phyloP scores from a whole-genome alignment of 1,140 invertebrate genomes.

The Trichogramma pretiosum region DNA sequence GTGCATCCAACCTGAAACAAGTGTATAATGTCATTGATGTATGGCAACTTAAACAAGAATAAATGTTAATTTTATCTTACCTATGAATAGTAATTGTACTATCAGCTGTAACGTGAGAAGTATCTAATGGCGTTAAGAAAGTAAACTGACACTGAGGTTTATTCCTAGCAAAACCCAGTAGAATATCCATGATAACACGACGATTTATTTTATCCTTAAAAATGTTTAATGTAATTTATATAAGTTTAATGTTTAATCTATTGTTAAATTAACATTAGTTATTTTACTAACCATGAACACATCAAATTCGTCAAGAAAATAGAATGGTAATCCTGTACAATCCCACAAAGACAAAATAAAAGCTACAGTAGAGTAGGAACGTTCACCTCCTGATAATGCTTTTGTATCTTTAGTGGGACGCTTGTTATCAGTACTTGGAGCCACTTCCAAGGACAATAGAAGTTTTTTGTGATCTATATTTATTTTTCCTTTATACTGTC shows the following conservation, averaged over 20 bases:
- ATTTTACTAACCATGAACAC: conserved; percentile 79
- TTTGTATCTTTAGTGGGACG: conserved; percentile 31
- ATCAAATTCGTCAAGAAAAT: conserved; percentile 96
- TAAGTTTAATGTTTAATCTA: conserved; percentile 2
- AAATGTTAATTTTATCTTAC: conserved; percentile 26
- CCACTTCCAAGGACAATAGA: conserved; percentile 51
- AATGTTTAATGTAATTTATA: conserved; percentile 21
- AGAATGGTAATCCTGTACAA: conserved; percentile 81
- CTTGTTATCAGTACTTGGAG: conserved; percentile 41
- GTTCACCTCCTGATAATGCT: conserved; percentile 87
- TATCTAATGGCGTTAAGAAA: conserved; percentile 68
- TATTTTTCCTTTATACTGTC: conserved; percentile 51
- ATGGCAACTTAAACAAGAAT: background rate
- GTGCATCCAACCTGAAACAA: conserved; percentile 12
- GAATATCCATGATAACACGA: conserved; percentile 57
- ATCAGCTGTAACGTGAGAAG: conserved; percentile 46
- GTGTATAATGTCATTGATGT: too few species aligned
- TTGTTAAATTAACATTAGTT: conserved; percentile 9
- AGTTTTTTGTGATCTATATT: conserved; percentile 52
- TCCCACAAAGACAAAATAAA: conserved; percentile 93
- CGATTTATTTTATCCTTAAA: conserved; percentile 66
- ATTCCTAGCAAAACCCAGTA: conserved; percentile 54
- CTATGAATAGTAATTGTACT: conserved; percentile 50
- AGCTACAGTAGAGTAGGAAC: conserved; percentile 88
- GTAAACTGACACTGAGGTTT: conserved; percentile 59